Conservation (phyloP, 2,797 vertebrate genomes). For the Notamacropus eugenii region DNA sequence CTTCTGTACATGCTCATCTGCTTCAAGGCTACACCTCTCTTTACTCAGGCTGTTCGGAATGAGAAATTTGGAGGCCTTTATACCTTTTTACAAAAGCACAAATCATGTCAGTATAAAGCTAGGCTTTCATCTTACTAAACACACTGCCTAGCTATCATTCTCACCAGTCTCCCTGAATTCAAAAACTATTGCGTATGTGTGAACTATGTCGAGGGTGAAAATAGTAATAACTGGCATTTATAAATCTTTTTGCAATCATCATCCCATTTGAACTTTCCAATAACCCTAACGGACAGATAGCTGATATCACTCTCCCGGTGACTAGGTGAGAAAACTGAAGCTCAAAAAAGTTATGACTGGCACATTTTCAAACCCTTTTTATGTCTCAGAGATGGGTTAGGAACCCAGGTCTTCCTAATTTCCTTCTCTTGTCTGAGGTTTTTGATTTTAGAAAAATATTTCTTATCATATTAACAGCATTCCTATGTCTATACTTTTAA, state of each 20-base stretch:
- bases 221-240: background rate
- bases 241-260: background rate
- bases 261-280: background rate
- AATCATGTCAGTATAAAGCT: accelerated
- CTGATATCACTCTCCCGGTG: background rate
- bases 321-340: background rate
- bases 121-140: background rate
- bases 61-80: background rate
- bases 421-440: background rate
- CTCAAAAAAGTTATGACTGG: background rate
- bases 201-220: background rate
- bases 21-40: background rate
- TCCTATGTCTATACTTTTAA: too few relatives aligned
- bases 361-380: background rate
- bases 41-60: background rate
- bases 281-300: background rate
- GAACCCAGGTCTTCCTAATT: background rate
- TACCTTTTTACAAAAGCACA: accelerated
- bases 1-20: accelerated
- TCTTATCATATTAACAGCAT: too few relatives aligned
- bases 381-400: background rate
- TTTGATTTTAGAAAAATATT: background rate
- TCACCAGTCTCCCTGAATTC: background rate
- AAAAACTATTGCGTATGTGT: background rate
- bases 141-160: background rate